These are phyloP conservation scores for Atta cephalotes DNA, from an alignment of 1,140 invertebrate genomes.

Conservation along the genomic window DNA sequence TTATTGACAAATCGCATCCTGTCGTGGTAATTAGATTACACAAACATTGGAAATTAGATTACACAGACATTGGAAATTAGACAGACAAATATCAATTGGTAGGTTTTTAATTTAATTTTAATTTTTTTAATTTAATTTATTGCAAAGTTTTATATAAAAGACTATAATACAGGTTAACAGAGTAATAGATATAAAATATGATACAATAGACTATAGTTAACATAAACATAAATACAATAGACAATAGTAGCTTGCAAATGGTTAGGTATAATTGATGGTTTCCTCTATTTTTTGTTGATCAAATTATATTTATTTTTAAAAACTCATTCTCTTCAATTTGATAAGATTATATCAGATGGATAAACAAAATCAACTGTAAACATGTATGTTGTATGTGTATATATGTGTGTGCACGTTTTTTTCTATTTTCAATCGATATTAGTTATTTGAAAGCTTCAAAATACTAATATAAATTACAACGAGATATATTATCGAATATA, in stretches of 20 bases:
- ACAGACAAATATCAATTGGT: background rate
- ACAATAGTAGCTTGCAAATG: no score
- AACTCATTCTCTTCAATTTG: background rate
- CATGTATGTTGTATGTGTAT: background rate
- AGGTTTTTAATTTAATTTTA: background rate
- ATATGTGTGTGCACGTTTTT: background rate
- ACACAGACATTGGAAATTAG: background rate
- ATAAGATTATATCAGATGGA: background rate
- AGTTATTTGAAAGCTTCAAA: slow-evolving; percentile 8
- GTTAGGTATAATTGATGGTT: background rate
- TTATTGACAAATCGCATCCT: slow-evolving; percentile 9
- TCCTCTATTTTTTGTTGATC: background rate
- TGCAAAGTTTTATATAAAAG: no score
- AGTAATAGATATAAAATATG: no score
- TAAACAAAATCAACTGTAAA: background rate
- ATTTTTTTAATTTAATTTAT: no score
- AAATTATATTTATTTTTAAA: background rate
- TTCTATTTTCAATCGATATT: slow-evolving; percentile 24
- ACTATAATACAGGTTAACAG: no score
- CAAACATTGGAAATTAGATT: background rate
- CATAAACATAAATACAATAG: no score
- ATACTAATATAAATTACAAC: slow-evolving; percentile 36
- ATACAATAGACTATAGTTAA: no score
- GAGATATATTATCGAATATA: slow-evolving; percentile 45
- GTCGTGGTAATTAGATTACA: background rate